phyloP scores from a whole-genome alignment of 2,113 vertebrate genomes.

The Myxocyprinus asiaticus region DNA sequence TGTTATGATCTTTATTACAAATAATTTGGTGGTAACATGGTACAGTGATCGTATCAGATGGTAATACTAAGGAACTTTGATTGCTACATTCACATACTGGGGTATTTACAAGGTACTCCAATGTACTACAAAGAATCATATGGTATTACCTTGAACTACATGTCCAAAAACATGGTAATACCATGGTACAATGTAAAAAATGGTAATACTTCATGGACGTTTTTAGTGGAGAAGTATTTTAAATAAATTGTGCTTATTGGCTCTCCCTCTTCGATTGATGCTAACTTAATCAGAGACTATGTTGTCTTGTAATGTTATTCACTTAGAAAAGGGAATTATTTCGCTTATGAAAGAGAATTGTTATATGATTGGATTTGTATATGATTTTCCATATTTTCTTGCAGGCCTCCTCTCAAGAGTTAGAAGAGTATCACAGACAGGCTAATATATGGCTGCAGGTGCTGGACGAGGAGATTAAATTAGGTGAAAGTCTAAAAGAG shows the following conservation, averaged over 20 bases:
- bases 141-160: too few relatives aligned
- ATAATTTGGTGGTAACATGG: background rate
- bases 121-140: too few relatives aligned
- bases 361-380: constrained; percentile 14
- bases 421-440: constrained; percentile 94
- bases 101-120: too few relatives aligned
- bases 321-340: too few relatives aligned
- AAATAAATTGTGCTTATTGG: background rate
- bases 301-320: constrained; percentile 17
- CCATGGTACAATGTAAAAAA: too few relatives aligned
- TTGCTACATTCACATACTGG: too few relatives aligned
- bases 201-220: background rate
- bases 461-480: constrained; percentile 93
- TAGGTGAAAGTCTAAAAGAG: constrained; percentile 94
- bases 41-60: too few relatives aligned
- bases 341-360: background rate
- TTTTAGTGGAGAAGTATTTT: background rate
- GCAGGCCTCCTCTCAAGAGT: constrained; percentile 87
- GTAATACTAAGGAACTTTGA: too few relatives aligned
- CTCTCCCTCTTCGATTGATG: background rate
- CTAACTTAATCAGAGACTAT: background rate
- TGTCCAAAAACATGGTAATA: too few relatives aligned
- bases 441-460: constrained; percentile 91
- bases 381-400: constrained; percentile 57
- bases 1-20: too few relatives aligned